A percentile compares a stretch with the other conserved stretches of the same genome.
phyloP scores from a whole-genome alignment of 2,888 invertebrate species.

The Zhuqinia jingwanae region DNA sequence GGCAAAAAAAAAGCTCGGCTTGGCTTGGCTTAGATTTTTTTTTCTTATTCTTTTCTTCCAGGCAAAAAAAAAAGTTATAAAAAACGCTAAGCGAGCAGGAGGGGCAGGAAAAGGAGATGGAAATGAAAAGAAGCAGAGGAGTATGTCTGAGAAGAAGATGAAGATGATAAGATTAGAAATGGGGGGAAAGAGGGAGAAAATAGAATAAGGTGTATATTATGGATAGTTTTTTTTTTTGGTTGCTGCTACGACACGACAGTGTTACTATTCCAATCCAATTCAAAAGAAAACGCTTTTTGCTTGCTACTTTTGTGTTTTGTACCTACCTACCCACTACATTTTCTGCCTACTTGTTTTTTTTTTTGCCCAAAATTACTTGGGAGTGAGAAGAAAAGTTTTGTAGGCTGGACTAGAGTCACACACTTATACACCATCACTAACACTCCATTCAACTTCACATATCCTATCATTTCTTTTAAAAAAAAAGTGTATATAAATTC shows the following conservation, averaged over 20 bases:
- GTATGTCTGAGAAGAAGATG: not conserved
- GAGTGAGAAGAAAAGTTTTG: no score
- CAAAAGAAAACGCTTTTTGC: no score
- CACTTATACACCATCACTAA: not conserved
- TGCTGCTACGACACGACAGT: no score
- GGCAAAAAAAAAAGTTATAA: not conserved
- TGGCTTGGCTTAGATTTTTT: not conserved
- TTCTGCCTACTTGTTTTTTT: no score
- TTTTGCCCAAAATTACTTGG: no score
- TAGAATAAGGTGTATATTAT: conserved; percentile 32
- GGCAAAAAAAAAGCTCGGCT: not conserved
- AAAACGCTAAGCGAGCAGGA: not conserved
- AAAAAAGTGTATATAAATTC: not conserved
- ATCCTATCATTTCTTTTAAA: not conserved
- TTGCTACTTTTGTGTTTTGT: no score
- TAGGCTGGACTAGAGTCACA: no score
- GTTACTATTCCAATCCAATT: no score
- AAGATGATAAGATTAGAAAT: conserved; percentile 51
- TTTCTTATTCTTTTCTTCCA: not conserved
- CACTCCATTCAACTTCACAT: conserved; percentile 4
- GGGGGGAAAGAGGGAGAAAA: conserved; percentile 8
- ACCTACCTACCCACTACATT: no score
- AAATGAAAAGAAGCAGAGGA: not conserved
- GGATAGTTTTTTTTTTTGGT: no score
- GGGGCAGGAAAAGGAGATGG: not conserved